Evolutionary conservation across 2,888 invertebrate species (phyloP).

Genomic region (Lasioglossum lativentre): DNA sequence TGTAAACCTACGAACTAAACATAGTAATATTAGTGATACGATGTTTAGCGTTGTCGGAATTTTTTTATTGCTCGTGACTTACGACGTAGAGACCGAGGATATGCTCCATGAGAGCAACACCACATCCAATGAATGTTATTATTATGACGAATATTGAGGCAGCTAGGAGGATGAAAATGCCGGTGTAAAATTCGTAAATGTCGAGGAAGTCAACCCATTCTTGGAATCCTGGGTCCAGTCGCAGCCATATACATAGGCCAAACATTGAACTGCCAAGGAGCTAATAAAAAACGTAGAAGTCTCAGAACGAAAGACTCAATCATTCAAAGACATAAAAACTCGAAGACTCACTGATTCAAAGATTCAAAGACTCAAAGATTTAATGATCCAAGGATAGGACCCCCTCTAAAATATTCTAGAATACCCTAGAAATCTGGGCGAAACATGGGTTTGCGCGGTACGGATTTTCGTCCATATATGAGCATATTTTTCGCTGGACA

Average conservation of each 20-base stretch:
- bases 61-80: constrained; percentile 83
- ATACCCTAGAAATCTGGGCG: no score
- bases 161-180: constrained; percentile 92
- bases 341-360: neutral
- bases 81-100: constrained; percentile 89
- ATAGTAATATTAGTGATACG: neutral
- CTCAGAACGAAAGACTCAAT: neutral
- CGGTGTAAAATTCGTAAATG: constrained; percentile 92
- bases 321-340: neutral
- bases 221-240: constrained; percentile 92
- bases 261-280: constrained; percentile 92
- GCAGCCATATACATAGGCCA: constrained; percentile 92
- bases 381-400: no score
- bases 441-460: no score
- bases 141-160: constrained; percentile 90
- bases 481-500: no score
- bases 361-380: neutral
- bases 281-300: constrained; percentile 78
- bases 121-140: constrained; percentile 92
- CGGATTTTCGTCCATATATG: no score
- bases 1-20: constrained; percentile 91
- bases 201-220: constrained; percentile 92
- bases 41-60: neutral
- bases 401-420: no score
- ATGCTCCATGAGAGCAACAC: constrained; percentile 93